Base-by-base conservation (phyloP, 2,888 invertebrate genomes). In the Rhingia rostrata region DNA sequence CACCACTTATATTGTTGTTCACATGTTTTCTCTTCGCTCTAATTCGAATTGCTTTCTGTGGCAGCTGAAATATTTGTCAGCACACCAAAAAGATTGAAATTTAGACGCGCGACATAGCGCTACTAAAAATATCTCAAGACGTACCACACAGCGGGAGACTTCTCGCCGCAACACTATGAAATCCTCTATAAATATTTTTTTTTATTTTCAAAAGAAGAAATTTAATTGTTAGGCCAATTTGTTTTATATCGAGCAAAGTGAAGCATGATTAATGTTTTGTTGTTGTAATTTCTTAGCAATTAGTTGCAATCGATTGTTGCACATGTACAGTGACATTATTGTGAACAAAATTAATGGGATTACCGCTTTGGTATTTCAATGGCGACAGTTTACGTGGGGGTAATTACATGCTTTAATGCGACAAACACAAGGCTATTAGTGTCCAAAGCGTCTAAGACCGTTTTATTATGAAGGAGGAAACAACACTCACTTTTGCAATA, bases 121-220 rank as follows among this genome's bases (percentile, higher is more conserved):
- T n/a, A 14, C 63, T 54, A 64, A 56, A 73, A 73, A 73, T 73
- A 73, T 53, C 61, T 22, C 54, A 51, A 41, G 49, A 33, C 60
- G 61, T 43, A 22, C 53, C 72, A 43, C 35, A 56, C 32, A 7
- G 30, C 39, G 53, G 30, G 61, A 54, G 49, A 49, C 49, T 22
- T 22, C 2, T 22, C 67, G 54, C 6, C 51, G 9, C 33, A 45
- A 69, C 69, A 69, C 47, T 58, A 32, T 58, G 32, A n/a, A 37
- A 67, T 39, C 47, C 45, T 73, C 51, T 53, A 43, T 45, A 72
- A 72, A 72, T 72, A 53, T 61, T 35, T 30, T 33, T 33, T 22
- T 22, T 22, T 22, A 22, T 22, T 22, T 22, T 22, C 22, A 22
- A 22, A 22, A 22, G 1, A 2, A 22, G 22, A 22, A 22, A 22